Evolutionary conservation across 2,888 invertebrate genomes (phyloP).

Genomic region (Tromatobia lineatoria): DNA sequence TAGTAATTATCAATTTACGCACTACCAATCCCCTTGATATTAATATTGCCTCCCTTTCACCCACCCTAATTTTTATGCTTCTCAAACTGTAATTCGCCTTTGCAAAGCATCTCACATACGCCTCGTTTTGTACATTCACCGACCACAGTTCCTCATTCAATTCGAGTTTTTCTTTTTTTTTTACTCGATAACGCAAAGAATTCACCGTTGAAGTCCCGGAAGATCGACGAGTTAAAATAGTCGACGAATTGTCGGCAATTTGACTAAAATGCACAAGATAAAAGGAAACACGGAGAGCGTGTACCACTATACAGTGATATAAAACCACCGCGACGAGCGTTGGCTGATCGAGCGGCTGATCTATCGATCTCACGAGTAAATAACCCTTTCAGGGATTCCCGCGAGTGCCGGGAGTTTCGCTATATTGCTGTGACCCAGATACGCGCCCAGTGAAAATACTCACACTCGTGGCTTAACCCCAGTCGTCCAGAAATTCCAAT

Average conservation of each 20-base stretch:
- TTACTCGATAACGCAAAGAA: not conserved
- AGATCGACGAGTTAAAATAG: conserved; percentile 19
- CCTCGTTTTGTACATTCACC: not conserved
- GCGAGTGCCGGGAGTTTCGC: not conserved
- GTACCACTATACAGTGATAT: not conserved
- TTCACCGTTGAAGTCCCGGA: not conserved
- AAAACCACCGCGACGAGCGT: not conserved
- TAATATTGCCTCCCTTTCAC: too few species aligned
- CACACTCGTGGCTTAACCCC: not conserved
- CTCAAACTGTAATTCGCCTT: not conserved
- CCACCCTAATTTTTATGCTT: not conserved
- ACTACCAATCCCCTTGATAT: too few species aligned
- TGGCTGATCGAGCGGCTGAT: conserved; percentile 27
- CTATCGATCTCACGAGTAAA: conserved; percentile 43
- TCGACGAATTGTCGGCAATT: conserved; percentile 46
- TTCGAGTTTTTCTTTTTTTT: not conserved
- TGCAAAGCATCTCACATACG: not conserved
- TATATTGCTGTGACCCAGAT: conserved; percentile 57
- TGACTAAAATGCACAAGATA: conserved; percentile 26
- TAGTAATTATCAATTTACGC: too few species aligned
- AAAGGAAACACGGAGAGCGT: conserved; percentile 15
- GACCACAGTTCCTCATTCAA: not conserved
- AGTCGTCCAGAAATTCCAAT: conserved; percentile 4
- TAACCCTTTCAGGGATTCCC: conserved; percentile 38
- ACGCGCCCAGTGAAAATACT: conserved; percentile 23